phyloP scores from a whole-genome alignment of 2,797 vertebrate species.

The Gouania willdenowi region DNA sequence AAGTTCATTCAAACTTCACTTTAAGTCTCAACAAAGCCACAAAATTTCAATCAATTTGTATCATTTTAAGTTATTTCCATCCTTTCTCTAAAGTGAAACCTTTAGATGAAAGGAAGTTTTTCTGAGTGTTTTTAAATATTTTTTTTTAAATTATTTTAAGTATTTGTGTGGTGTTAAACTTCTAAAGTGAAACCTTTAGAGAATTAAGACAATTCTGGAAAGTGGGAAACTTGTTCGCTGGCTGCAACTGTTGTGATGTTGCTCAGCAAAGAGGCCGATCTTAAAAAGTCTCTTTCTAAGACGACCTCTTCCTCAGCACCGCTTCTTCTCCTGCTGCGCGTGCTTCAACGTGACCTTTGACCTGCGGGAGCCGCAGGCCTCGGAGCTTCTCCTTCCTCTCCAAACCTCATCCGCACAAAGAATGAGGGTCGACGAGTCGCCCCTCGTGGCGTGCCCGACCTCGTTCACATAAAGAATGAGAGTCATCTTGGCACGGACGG shows the following conservation, averaged over 20 bases:
- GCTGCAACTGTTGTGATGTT: slow-evolving; percentile 44
- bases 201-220: slow-evolving; percentile 71
- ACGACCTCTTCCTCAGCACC: slow-evolving; percentile 70
- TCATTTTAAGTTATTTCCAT: slow-evolving; percentile 8
- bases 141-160: not conserved
- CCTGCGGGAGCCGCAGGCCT: slow-evolving; percentile 49
- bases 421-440: slow-evolving; percentile 78
- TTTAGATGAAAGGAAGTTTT: slow-evolving; percentile 69
- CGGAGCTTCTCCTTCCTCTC: slow-evolving; percentile 71
- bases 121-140: too few relatives aligned
- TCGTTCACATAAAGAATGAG: slow-evolving; percentile 77
- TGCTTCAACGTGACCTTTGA: slow-evolving; percentile 62
- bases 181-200: slow-evolving; percentile 75
- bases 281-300: slow-evolving; percentile 64
- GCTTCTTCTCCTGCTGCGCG: slow-evolving; percentile 77
- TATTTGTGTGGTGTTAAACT: slow-evolving; percentile 36
- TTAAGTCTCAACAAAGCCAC: too few relatives aligned
- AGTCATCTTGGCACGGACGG: slow-evolving; percentile 75
- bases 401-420: slow-evolving; percentile 82
- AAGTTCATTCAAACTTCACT: too few relatives aligned
- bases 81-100: slow-evolving; percentile 71
- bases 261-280: slow-evolving; percentile 56
- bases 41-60: not conserved
- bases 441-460: slow-evolving; percentile 71
- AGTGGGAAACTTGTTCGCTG: slow-evolving; percentile 49